Percentiles rank a stretch among this genome's conserved stretches.
These are phyloP conservation scores for Bovichtus variegatus DNA, from an alignment of 2,797 vertebrate species.

Conservation along the genomic window DNA sequence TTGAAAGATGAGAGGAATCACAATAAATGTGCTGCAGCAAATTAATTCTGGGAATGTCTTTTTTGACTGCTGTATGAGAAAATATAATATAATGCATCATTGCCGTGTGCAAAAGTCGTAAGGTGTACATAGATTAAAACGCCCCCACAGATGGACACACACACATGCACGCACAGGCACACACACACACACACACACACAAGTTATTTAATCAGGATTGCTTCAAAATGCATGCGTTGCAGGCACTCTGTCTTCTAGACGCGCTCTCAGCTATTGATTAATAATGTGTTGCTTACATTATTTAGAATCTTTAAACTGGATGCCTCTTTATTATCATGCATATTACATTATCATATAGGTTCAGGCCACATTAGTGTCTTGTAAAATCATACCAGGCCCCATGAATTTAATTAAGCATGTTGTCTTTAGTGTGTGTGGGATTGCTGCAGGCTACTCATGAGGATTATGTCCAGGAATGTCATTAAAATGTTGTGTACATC, in stretches of 20 bases:
- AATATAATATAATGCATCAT: constrained; percentile 52
- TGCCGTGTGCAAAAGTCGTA: constrained; percentile 25
- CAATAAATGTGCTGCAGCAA: constrained; percentile 31
- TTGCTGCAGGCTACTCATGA: constrained; percentile 40
- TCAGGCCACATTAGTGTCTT: constrained; percentile 61
- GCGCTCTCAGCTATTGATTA: constrained; percentile 56
- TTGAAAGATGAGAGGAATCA: constrained; percentile 56
- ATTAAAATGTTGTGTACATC: constrained; percentile 53
- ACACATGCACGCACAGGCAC: not conserved
- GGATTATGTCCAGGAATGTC: constrained; percentile 38
- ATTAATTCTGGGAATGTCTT: constrained; percentile 39
- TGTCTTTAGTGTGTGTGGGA: constrained; percentile 37
- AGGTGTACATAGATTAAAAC: constrained; percentile 61
- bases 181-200: not conserved
- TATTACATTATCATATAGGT: constrained; percentile 64
- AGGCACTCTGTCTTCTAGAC: constrained; percentile 54
- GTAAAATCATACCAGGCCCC: constrained; percentile 36
- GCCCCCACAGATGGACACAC: constrained; percentile 39
- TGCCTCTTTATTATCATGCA: constrained; percentile 69
- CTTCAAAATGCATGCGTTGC: constrained; percentile 61
- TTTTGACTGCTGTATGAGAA: constrained; percentile 46
- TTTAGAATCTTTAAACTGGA: constrained; percentile 72
- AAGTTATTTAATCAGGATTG: constrained; percentile 34
- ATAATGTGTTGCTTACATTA: constrained; percentile 73
- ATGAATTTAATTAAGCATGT: constrained; percentile 62